phyloP scores from a whole-genome alignment of 2,888 invertebrate genomes.

The Hofmannophila pseudospretella region DNA sequence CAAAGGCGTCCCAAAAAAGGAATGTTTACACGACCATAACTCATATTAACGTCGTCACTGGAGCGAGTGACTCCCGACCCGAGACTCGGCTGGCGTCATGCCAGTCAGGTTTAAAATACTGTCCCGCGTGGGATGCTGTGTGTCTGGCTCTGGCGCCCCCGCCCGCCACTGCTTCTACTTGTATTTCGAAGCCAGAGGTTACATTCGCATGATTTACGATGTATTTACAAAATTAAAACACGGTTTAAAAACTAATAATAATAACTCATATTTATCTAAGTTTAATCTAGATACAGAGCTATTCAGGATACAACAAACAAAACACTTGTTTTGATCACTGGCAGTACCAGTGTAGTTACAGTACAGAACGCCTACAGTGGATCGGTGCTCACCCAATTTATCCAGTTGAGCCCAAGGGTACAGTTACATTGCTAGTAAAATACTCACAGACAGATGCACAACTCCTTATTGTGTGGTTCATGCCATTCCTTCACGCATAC shows the following conservation, averaged over 20 bases:
- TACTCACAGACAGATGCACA: slow-evolving; percentile 3
- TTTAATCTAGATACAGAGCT: no score
- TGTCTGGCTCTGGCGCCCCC: slow-evolving; percentile 24
- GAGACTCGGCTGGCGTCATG: slow-evolving; percentile 45
- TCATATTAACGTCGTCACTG: slow-evolving; percentile 34
- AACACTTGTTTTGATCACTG: no score
- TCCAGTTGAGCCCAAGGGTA: slow-evolving; percentile 2
- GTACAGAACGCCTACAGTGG: no score
- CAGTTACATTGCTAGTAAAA: not conserved
- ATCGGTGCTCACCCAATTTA: no score
- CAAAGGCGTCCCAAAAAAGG: slow-evolving; percentile 44
- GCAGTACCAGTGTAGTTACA: no score
- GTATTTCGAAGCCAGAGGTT: slow-evolving; percentile 1
- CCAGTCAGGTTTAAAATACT: slow-evolving; percentile 56
- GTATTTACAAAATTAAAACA: slow-evolving; percentile 1
- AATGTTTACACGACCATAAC: slow-evolving; percentile 52
- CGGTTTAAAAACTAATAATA: no score
- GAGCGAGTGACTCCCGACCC: slow-evolving; percentile 16
- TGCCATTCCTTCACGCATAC: slow-evolving; percentile 37
- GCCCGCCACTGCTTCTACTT: slow-evolving; percentile 17
- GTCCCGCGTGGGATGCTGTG: slow-evolving; percentile 34
- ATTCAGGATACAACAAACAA: no score
- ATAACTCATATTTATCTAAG: no score
- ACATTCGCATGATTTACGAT: slow-evolving; percentile 8
- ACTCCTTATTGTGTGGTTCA: slow-evolving; percentile 4